Percentiles rank a stretch among this genome's conserved stretches.
Conservation (phyloP, 2,888 invertebrate species). For the Amiota communis region DNA sequence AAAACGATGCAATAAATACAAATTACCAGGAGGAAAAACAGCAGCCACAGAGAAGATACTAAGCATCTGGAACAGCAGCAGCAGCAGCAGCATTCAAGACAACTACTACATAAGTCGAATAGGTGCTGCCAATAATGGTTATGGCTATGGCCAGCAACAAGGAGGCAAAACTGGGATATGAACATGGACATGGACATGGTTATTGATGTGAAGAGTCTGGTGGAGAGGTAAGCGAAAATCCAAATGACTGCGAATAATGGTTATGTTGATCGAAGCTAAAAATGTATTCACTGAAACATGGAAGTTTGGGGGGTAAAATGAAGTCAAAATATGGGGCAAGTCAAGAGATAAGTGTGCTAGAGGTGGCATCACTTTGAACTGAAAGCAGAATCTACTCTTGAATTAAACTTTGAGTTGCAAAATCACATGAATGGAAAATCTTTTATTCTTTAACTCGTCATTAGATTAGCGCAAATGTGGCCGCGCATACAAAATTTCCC, state of each 20-base stretch:
- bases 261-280: constrained; percentile 25
- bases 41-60: not conserved
- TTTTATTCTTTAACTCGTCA: constrained; percentile 63
- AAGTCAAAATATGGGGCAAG: constrained; percentile 26
- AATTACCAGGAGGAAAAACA: constrained; percentile 51
- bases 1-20: constrained; percentile 70
- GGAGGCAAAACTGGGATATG: not conserved
- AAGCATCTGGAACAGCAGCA: constrained; percentile 32
- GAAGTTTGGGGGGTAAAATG: not conserved
- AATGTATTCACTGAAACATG: too few relatives aligned
- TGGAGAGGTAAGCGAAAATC: constrained; percentile 45
- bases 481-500: constrained; percentile 58
- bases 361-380: constrained; percentile 5
- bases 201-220: constrained; percentile 13
- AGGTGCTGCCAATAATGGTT: constrained; percentile 66
- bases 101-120: constrained; percentile 31
- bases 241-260: constrained; percentile 66
- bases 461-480: constrained; percentile 66
- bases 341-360: constrained; percentile 22
- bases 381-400: not conserved
- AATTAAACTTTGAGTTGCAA: not conserved
- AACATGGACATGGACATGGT: not conserved
- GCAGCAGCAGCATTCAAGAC: constrained; percentile 28
- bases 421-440: constrained; percentile 58
- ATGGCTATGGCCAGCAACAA: constrained; percentile 42